These are phyloP conservation scores for Drosophila chauvacae DNA, from an alignment of 1,140 invertebrate genomes.

Conservation along the genomic window DNA sequence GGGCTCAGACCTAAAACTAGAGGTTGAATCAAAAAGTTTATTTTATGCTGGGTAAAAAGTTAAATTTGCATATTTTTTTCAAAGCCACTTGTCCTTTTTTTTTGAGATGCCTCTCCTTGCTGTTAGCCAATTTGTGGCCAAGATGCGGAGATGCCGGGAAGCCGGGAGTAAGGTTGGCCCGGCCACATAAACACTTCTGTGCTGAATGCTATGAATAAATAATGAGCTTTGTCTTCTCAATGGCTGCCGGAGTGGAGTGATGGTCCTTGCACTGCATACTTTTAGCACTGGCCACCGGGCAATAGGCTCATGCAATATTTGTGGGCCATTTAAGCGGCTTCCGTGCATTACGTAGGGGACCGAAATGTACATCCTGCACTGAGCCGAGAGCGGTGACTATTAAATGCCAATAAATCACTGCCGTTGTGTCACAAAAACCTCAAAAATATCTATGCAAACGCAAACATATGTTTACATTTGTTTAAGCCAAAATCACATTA, in stretches of 20 bases:
- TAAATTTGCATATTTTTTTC: slow-evolving; percentile 69
- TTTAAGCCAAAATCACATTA: slow-evolving; percentile 64
- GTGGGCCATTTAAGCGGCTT: slow-evolving; percentile 49
- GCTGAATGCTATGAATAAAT: slow-evolving; percentile 79
- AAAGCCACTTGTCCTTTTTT: slow-evolving; percentile 52
- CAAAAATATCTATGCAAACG: slow-evolving; percentile 10
- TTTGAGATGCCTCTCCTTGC: slow-evolving; percentile 26
- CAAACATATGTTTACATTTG: slow-evolving; percentile 55
- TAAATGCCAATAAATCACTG: slow-evolving; percentile 32
- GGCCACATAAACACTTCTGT: slow-evolving; percentile 78
- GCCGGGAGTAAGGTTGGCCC: slow-evolving; percentile 11
- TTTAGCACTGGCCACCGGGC: slow-evolving; percentile 20
- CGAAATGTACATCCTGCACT: slow-evolving; percentile 11
- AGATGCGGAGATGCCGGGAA: slow-evolving; percentile 26
- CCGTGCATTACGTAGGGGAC: slow-evolving; percentile 17
- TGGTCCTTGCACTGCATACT: slow-evolving; percentile 52
- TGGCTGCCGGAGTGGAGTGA: slow-evolving; percentile 36
- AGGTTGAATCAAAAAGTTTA: slow-evolving; percentile 62
- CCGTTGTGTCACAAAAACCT: slow-evolving; percentile 9
- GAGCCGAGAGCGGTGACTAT: slow-evolving; percentile 5
- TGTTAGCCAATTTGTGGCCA: slow-evolving; percentile 68
- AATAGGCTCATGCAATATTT: slow-evolving; percentile 67
- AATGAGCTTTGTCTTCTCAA: slow-evolving; percentile 64
- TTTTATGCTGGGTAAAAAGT: slow-evolving; percentile 72
- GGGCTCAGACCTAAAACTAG: slow-evolving; percentile 24